Evolutionary conservation across 1,140 invertebrate genomes (phyloP), one percentile per base, ranked within the genome.

Genomic region (Drosophila varians): DNA sequence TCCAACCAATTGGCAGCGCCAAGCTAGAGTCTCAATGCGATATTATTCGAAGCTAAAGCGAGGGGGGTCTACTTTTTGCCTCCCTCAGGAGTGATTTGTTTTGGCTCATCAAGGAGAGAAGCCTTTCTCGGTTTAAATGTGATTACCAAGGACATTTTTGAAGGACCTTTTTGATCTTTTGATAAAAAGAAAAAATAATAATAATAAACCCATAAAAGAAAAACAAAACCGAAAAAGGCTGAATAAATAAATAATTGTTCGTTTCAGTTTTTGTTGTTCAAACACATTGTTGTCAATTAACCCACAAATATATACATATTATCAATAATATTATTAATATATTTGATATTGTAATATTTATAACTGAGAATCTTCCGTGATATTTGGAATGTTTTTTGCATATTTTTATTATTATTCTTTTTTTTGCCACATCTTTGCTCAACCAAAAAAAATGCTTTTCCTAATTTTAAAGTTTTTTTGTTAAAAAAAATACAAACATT

Each of bases 31-130:
- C 36, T 38, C 36, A 38, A 16, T 14, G 36, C 36, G 36, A 38
- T 38, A 38, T 38, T 38, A 38, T 14, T 38, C 36, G 36, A 12
- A 28, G 26, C 26, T 28, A 28, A 25, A 25, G 0, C 23, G 9
- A 12, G 34, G n/a, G 34, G 34, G n/a, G n/a, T n/a, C n/a, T n/a
- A n/a, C n/a, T n/a, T 9, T 38, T 6, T 31, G 28, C 28, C n/a
- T 3, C n/a, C n/a, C n/a, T n/a, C n/a, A 75, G 42, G 69, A 77
- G 66, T 75, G 62, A 34, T 19, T 53, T 9, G 47, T 52, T n/a
- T 53, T 54, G 9, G 55, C 55, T 58, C 48, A 54, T 36, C 21
- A 16, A 58, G 21, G 46, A 19, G 21, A 26, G 18, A 31, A 46
- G 26, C 28, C 47, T 45, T 52, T 46, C 28, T 52, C 42, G 46